A percentile compares a stretch with the other conserved stretches of the same genome.
Conservation (phyloP, 2,797 vertebrate genomes). For the Hoplostethus atlanticus region DNA sequence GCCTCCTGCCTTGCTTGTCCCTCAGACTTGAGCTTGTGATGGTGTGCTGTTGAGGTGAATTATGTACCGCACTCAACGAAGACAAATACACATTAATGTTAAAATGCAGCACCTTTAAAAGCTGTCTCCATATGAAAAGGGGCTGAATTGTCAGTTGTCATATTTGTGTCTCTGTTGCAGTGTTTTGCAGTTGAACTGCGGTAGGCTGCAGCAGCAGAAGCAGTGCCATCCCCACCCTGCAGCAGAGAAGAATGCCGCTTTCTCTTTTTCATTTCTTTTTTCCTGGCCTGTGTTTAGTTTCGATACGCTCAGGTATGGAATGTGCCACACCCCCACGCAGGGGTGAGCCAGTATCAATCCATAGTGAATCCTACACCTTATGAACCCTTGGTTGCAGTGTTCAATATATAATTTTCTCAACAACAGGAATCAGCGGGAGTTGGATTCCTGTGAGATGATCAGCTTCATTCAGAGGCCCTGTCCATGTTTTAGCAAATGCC, state of each 20-base stretch:
- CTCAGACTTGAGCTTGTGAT: conserved; percentile 4
- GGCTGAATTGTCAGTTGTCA: neutral
- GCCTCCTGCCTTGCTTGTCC: conserved; percentile 17
- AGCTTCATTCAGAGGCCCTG: conserved; percentile 25
- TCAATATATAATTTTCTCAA: conserved; percentile 57
- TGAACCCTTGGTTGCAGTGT: conserved; percentile 35
- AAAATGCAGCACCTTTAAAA: no score
- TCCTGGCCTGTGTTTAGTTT: conserved; percentile 45
- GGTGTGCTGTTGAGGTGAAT: neutral
- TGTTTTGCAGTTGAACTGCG: neutral
- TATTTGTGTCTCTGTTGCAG: conserved; percentile 8
- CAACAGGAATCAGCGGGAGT: conserved; percentile 62
- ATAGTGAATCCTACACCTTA: conserved; percentile 36
- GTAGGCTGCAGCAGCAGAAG: conserved; percentile 4
- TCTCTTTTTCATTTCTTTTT: conserved; percentile 33
- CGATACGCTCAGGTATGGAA: conserved; percentile 60
- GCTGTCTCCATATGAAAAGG: no score
- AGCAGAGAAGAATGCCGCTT: conserved; percentile 28
- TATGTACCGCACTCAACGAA: conserved; percentile 9
- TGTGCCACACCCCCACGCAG: conserved; percentile 66
- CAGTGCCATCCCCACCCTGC: conserved; percentile 24
- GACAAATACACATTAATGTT: neutral
- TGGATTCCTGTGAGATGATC: conserved; percentile 64
- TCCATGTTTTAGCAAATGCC: conserved; percentile 37
- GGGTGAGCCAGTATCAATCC: conserved; percentile 58